Evolutionary conservation across 2,797 vertebrate genomes (phyloP), one percentile per base, ranked within the genome.

Genomic region (Echiichthys vipera): DNA sequence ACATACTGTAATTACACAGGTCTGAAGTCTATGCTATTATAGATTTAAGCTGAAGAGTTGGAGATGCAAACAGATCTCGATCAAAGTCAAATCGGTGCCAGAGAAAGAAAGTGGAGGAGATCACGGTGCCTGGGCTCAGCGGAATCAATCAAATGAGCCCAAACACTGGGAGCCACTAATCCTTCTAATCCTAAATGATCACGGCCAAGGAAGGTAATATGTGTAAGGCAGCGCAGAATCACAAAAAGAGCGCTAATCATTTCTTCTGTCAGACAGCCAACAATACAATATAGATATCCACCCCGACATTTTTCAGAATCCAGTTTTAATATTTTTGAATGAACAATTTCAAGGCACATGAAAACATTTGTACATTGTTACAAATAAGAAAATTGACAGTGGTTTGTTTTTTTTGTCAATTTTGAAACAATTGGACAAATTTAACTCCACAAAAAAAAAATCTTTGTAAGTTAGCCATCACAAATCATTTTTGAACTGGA

Each of bases 241-340:
- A 92, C 74, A 87, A 68, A 34, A 76, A 73, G 58, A 57, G 61
- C 32, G 40, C 25, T 61, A 32, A 58, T 81, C 24, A 45, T 71
- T 64, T 82, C 66, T 65, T 76, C 63, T 78, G 58, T 87, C 85
- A 87, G 72, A 84, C 72, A 79, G 80, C 79, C 91, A 92, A 95
- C 90, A 93, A 93, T 91, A 94, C 90, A 93, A 93, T 91, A 91
- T 89, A 96, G 88, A 95, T 93, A 88, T 94, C 87, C 91, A 95
- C 88, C 70, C 95, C 95, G 84, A 91, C 94, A 91, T 85, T 90
- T 89, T 88, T 95, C 91, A 89, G 84, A 95, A 95, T 95, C 92
- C 90, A 95, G 90, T 92, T 96, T 96, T 95, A 94, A 93, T 95
- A 93, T 86, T 91, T 90, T 88, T 89, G 87, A 89, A 86, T 86